phyloP scores from a whole-genome alignment of 23 tunicate species.

The Ciona savignyi region DNA sequence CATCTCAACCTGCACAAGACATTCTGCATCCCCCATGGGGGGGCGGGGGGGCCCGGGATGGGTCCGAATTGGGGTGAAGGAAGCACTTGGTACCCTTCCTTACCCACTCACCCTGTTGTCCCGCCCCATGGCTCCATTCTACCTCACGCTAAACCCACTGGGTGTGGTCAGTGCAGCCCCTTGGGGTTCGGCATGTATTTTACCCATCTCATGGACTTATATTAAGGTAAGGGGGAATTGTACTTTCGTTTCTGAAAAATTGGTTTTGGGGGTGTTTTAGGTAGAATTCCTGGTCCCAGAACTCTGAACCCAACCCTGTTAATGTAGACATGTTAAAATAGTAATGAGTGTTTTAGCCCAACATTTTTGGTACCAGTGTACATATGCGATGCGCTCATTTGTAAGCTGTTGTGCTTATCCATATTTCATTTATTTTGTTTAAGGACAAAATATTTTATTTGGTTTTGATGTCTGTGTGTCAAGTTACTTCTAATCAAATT shows the following conservation, averaged over 20 bases:
- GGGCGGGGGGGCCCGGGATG: constrained; percentile 98
- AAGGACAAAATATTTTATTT: too few relatives aligned
- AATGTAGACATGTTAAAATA: too few relatives aligned
- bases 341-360: too few relatives aligned
- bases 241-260: constrained; percentile 94
- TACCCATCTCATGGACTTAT: constrained; percentile 96
- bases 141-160: constrained; percentile 62
- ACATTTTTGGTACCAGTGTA: too few relatives aligned
- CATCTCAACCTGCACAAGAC: constrained; percentile 97
- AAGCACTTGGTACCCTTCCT: constrained; percentile 84
- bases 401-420: too few relatives aligned
- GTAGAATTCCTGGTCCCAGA: too few relatives aligned
- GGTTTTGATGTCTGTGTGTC: too few relatives aligned
- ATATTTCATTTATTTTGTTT: too few relatives aligned
- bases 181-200: constrained; percentile 95
- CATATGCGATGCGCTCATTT: too few relatives aligned
- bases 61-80: constrained; percentile 93
- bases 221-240: constrained; percentile 83
- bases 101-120: constrained; percentile 93
- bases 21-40: constrained; percentile 98
- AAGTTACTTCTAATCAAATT: too few relatives aligned
- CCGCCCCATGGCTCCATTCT: constrained; percentile 57
- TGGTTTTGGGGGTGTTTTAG: too few relatives aligned
- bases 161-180: constrained; percentile 97
- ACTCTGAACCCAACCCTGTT: too few relatives aligned